Conservation (phyloP, 2,113 vertebrate genomes). For the Colius striatus region DNA sequence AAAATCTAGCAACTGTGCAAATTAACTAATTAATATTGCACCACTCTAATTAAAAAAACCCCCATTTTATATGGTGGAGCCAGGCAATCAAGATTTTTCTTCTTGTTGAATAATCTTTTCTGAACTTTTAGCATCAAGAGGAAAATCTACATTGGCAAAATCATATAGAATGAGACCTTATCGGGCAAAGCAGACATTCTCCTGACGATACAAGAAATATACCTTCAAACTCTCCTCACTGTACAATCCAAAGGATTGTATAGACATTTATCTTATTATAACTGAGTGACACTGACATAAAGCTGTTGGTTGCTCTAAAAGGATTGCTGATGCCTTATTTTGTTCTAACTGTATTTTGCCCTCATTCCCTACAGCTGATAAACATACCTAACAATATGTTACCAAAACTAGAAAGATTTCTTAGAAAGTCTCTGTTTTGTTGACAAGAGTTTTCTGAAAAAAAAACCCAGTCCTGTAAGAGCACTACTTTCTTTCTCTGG, state of each 20-base stretch:
- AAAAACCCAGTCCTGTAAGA: background rate
- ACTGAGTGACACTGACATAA: background rate
- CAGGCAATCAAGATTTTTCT: background rate
- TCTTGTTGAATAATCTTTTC: background rate
- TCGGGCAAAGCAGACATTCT: background rate
- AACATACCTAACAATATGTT: background rate
- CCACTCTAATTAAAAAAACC: background rate
- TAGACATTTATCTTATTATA: background rate
- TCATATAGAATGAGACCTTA: background rate
- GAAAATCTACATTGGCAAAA: background rate
- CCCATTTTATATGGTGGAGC: background rate
- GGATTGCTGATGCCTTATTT: background rate
- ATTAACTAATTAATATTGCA: background rate
- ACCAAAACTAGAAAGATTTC: background rate
- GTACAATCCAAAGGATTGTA: background rate
- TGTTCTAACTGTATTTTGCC: background rate
- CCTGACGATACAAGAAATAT: background rate
- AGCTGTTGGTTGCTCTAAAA: background rate
- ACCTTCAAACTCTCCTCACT: background rate
- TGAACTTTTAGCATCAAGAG: background rate
- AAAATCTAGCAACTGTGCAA: background rate
- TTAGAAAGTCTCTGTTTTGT: background rate
- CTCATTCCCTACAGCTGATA: background rate
- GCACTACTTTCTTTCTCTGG: background rate
- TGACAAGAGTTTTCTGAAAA: background rate